These are phyloP conservation scores for Myotis davidii DNA, from an alignment of 2,113 vertebrate species.

Conservation along the genomic window DNA sequence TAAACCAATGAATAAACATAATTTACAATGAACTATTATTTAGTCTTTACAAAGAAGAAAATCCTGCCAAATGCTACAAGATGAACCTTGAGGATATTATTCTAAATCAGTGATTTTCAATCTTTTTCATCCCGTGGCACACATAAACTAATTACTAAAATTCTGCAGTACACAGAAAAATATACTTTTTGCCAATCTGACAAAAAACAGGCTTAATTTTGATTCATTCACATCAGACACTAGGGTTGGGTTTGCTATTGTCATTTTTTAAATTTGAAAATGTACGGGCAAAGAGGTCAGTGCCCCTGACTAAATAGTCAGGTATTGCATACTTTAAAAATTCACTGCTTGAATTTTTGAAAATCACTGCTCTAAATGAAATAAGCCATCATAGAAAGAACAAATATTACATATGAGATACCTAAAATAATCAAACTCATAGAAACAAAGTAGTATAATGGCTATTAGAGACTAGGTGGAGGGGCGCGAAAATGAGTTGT, in stretches of 20 bases:
- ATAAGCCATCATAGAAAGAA: background rate
- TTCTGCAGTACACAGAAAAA: background rate
- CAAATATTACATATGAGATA: background rate
- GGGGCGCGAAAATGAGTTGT: background rate
- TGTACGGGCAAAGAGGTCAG: background rate
- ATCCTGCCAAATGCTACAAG: background rate
- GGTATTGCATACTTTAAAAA: background rate
- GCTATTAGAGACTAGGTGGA: background rate
- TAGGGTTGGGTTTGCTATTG: background rate
- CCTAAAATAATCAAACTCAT: background rate
- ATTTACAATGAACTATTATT: background rate
- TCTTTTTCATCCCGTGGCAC: background rate
- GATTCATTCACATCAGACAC: background rate
- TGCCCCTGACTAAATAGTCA: background rate
- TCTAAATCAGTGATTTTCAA: background rate
- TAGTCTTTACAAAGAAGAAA: background rate
- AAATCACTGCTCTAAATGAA: background rate
- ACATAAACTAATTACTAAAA: background rate
- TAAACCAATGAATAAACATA: too few relatives aligned
- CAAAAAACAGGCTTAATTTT: background rate
- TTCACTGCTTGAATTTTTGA: background rate
- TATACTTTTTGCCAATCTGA: background rate
- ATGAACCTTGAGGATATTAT: background rate
- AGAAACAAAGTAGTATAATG: slow-evolving; percentile 1
- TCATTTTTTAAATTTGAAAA: background rate